Evolutionary conservation across 2,113 vertebrate genomes (phyloP), one percentile per base, ranked within the genome.

Genomic region (Calyptomena viridis): DNA sequence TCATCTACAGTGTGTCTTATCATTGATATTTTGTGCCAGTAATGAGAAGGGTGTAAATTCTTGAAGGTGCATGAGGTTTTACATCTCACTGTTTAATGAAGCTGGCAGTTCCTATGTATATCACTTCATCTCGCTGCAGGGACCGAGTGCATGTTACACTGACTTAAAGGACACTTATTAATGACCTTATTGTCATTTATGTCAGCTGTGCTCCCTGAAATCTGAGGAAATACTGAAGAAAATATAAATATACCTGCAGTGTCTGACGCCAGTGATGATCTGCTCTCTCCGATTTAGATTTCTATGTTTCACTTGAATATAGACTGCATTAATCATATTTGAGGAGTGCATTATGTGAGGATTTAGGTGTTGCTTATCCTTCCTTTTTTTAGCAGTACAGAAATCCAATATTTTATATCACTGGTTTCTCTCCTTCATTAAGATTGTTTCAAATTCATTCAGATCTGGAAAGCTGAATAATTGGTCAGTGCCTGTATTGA

Each of bases 261-360:
- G 33, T 44, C 58, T 91, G 66, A 84, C 91, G 66, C 87, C 84
- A 89, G 62, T 40, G 35, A 40, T 75, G 69, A 71, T 74, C 66
- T 87, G 25, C n/a, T 94, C 9, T 92, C 73, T 33, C 40, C 69
- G 46, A 23, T 94, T 93, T 83, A 82, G 67, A 58, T 42, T 87
- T 89, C 62, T 79, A 7, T 73, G 87, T 95, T 91, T 91, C 58
- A 83, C 89, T 82, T 94, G 46, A 87, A 94, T 89, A 82, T 62
- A 69, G 81, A 91, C 91, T 93, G 62, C 59, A 87, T 94, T 94
- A 87, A 84, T 81, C 33, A 39, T 82, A 91, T 62, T 74, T 72
- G 77, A 74, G 60, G 59, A 95, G 64, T 37, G 59, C 69, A 95
- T 95, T 84, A 78, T 46, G 60, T 80, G 71, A 93, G 46, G 66